Percentiles rank a stretch among this genome's conserved stretches.
Evolutionary conservation across 2,888 invertebrate species (phyloP).

Genomic region (Chloroclystis v-ata): DNA sequence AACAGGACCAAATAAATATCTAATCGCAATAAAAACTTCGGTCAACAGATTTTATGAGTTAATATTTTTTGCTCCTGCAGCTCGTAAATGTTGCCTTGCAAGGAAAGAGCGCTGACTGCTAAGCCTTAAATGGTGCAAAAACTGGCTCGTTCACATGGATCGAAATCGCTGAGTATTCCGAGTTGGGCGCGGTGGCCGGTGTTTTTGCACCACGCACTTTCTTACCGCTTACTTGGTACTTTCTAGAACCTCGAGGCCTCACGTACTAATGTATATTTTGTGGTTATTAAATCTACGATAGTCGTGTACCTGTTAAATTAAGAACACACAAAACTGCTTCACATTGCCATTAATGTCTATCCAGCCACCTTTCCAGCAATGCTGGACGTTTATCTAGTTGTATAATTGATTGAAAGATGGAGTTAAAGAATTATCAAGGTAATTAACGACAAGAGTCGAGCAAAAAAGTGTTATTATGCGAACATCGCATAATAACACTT

Average conservation of each 20-base stretch:
- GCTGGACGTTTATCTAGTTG: too few species aligned
- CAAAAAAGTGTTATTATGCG: too few species aligned
- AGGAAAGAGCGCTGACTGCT: background rate
- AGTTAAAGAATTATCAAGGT: too few species aligned
- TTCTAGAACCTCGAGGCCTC: constrained; percentile 47
- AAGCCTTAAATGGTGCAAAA: constrained; percentile 23
- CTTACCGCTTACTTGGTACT: constrained; percentile 57
- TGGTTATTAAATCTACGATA: constrained; percentile 22
- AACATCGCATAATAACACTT: too few species aligned
- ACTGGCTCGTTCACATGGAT: constrained; percentile 24
- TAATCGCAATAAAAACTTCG: background rate
- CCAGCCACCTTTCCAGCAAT: too few species aligned
- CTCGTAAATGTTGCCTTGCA: background rate
- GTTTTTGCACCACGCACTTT: constrained; percentile 69
- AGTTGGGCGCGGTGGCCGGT: constrained; percentile 41
- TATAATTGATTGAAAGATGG: too few species aligned
- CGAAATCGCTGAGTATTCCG: constrained; percentile 45
- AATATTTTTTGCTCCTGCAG: background rate
- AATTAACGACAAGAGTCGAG: too few species aligned
- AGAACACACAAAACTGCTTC: background rate
- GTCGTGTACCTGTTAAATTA: background rate
- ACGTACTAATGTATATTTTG: constrained; percentile 29
- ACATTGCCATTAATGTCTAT: too few species aligned
- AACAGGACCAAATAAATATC: background rate
- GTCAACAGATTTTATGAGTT: background rate